These are phyloP conservation scores for Pseudorasbora parva DNA, from an alignment of 2,113 vertebrate species.

Conservation along the genomic window DNA sequence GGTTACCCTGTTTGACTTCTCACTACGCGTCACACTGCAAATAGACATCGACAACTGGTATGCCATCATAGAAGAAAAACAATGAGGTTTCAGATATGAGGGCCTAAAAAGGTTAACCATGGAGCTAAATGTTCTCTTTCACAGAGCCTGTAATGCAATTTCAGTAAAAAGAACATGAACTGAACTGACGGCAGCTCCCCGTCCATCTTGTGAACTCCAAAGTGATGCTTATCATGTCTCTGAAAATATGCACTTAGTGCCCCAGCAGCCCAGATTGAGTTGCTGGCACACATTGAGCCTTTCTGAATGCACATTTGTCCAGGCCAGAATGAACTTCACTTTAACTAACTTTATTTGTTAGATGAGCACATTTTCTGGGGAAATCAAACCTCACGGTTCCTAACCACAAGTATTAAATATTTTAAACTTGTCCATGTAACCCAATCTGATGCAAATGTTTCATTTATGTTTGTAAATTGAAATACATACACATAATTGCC, in stretches of 20 bases:
- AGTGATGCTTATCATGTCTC: slow-evolving; percentile 63
- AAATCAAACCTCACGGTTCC: slow-evolving; percentile 38
- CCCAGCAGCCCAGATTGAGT: slow-evolving; percentile 42
- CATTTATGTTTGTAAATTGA: slow-evolving; percentile 7
- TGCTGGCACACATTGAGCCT: slow-evolving; percentile 54
- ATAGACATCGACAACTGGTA: slow-evolving; percentile 36
- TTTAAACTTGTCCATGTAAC: slow-evolving; percentile 15
- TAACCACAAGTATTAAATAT: slow-evolving; percentile 14
- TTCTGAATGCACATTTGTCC: slow-evolving; percentile 57
- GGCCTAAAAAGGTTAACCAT: slow-evolving; percentile 38
- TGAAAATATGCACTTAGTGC: slow-evolving; percentile 61
- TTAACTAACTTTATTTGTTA: slow-evolving; percentile 44
- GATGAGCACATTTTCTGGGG: slow-evolving; percentile 43
- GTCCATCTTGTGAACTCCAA: slow-evolving; percentile 57
- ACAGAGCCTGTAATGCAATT: slow-evolving; percentile 59
- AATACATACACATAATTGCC: slow-evolving; percentile 6
- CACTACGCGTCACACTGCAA: not conserved
- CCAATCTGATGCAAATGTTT: slow-evolving; percentile 1
- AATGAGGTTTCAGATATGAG: slow-evolving; percentile 46
- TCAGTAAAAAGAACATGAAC: slow-evolving; percentile 49
- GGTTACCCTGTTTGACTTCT: slow-evolving; percentile 25
- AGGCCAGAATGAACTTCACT: slow-evolving; percentile 47
- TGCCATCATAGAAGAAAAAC: slow-evolving; percentile 32
- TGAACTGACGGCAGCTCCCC: slow-evolving; percentile 38
- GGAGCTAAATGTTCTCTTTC: slow-evolving; percentile 46